A percentile compares a stretch with the other conserved stretches of the same genome.
Evolutionary conservation across 2,797 vertebrate genomes (phyloP).

Genomic region (Molothrus ater): DNA sequence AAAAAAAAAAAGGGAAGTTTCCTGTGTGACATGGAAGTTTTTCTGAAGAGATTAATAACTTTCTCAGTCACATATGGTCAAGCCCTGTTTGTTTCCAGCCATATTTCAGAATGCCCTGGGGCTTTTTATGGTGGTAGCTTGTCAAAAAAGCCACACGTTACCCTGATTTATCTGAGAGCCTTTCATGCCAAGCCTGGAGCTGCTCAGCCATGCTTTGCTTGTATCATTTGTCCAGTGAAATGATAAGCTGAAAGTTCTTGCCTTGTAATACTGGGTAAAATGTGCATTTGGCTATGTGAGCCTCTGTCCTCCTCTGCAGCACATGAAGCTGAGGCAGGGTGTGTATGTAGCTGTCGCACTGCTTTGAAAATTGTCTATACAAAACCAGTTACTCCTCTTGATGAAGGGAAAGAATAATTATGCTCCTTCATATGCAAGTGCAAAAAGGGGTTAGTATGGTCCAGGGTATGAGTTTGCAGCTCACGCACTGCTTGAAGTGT

Average conservation of each 20-base stretch:
- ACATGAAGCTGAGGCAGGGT: rapidly evolving
- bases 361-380: background rate
- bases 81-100: conserved; percentile 42
- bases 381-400: background rate
- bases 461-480: background rate
- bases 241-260: conserved; percentile 33
- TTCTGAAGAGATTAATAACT: conserved; percentile 53
- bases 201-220: conserved; percentile 51
- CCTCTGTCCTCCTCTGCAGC: background rate
- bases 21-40: background rate
- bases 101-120: conserved; percentile 40
- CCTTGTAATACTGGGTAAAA: background rate
- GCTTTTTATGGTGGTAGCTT: conserved; percentile 41
- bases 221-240: conserved; percentile 59
- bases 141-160: conserved; percentile 56
- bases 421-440: background rate
- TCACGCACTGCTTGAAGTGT: background rate
- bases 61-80: conserved; percentile 26
- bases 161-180: conserved; percentile 48
- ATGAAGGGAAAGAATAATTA: background rate
- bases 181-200: conserved; percentile 19
- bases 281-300: rapidly evolving
- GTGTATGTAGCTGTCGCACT: background rate
- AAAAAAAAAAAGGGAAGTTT: background rate
- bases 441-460: background rate